A percentile compares a stretch with the other conserved stretches of the same genome.
phyloP scores from a whole-genome alignment of 2,113 vertebrate genomes.

The Benitochromis conjunctus region DNA sequence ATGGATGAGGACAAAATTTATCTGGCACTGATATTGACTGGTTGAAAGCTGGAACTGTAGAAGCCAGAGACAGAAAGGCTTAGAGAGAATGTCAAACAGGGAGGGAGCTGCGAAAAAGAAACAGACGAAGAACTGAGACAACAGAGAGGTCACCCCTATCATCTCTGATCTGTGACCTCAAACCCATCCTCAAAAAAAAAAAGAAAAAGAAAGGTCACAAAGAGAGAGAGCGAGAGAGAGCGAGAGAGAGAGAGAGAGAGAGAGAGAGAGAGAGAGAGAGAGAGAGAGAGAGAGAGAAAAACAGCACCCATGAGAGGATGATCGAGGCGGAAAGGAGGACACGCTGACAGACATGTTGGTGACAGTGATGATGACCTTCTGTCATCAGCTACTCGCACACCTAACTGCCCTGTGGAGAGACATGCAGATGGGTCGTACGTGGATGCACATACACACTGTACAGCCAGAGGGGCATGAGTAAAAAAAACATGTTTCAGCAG shows the following conservation, averaged over 20 bases:
- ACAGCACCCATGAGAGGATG: not conserved
- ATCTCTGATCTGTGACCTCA: constrained; percentile 42
- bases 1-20: not conserved
- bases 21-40: constrained; percentile 8
- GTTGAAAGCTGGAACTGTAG: not conserved
- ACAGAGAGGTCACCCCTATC: constrained; percentile 14
- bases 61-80: not conserved
- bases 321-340: not conserved
- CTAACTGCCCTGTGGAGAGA: not conserved
- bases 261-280: not conserved
- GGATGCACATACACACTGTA: not conserved
- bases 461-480: not conserved
- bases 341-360: not conserved
- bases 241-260: no score
- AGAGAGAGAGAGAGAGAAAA: not conserved
- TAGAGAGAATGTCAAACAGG: not conserved
- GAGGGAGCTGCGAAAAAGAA: not conserved
- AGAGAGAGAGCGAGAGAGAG: not conserved
- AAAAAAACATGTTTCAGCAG: not conserved
- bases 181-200: not conserved
- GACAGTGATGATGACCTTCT: constrained; percentile 26
- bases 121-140: constrained; percentile 28
- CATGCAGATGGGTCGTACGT: not conserved
- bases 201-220: not conserved
- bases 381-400: constrained; percentile 21